Conservation (phyloP, 2,797 vertebrate species). For the Sebastes trivittatus region DNA sequence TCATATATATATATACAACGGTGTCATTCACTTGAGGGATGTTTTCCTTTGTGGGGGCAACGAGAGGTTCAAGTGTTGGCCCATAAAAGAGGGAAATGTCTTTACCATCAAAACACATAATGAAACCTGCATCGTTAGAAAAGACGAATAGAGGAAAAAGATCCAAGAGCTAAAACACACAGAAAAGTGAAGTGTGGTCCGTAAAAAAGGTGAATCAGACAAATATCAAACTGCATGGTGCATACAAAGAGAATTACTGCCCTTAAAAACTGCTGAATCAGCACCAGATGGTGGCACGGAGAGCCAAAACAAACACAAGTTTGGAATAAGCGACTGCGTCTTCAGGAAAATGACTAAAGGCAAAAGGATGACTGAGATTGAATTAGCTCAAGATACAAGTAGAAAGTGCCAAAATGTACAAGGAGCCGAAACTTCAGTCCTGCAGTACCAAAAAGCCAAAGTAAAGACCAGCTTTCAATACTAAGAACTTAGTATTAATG, state of each 20-base stretch:
- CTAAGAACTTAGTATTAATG: conserved; percentile 53
- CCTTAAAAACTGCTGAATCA: conserved; percentile 55
- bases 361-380: conserved; percentile 24
- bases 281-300: conserved; percentile 48
- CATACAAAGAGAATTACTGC: conserved; percentile 40
- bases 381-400: conserved; percentile 34
- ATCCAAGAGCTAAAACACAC: conserved; percentile 33
- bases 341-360: conserved; percentile 28
- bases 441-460: conserved; percentile 38
- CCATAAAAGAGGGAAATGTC: conserved; percentile 24
- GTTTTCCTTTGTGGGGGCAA: conserved; percentile 40
- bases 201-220: conserved; percentile 38
- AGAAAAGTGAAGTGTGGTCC: conserved; percentile 23
- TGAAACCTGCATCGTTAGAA: conserved; percentile 30
- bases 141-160: conserved; percentile 1
- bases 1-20: conserved; percentile 38
- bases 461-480: conserved; percentile 50
- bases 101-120: conserved; percentile 31
- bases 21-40: conserved; percentile 43
- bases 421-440: conserved; percentile 20
- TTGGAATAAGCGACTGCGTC: conserved; percentile 13
- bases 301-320: conserved; percentile 52
- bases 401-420: conserved; percentile 65
- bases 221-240: conserved; percentile 34
- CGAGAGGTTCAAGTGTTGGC: conserved; percentile 31